Percentiles rank a stretch among this genome's conserved stretches.
phyloP scores from a whole-genome alignment of 2,797 vertebrate species.

The Poecilia picta region DNA sequence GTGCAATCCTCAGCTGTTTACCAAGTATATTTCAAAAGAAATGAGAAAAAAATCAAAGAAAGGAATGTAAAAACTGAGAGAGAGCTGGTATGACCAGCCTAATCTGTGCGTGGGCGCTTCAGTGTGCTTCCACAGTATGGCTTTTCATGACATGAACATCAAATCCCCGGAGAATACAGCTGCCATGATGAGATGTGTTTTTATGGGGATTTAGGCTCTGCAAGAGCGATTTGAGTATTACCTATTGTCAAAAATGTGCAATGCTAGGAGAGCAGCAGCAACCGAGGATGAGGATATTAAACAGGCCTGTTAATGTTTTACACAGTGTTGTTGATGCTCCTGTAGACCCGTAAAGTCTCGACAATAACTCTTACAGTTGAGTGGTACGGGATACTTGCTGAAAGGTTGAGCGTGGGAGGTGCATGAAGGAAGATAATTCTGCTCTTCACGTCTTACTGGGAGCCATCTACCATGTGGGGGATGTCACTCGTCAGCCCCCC shows the following conservation, averaged over 20 bases:
- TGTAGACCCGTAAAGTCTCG: constrained; percentile 63
- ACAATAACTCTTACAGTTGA: constrained; percentile 55
- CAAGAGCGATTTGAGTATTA: constrained; percentile 72
- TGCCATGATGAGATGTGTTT: constrained; percentile 71
- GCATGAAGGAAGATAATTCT: constrained; percentile 47
- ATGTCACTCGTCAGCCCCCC: constrained; percentile 52
- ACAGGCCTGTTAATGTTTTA: constrained; percentile 75
- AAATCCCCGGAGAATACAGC: constrained; percentile 74
- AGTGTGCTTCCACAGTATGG: constrained; percentile 54
- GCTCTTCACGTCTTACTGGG: constrained; percentile 45
- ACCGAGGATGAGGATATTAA: constrained; percentile 61
- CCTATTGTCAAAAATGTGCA: constrained; percentile 71
- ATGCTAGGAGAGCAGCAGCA: constrained; percentile 48
- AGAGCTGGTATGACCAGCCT: constrained; percentile 65
- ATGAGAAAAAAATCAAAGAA: constrained; percentile 19
- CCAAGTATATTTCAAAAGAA: constrained; percentile 61
- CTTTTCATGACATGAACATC: constrained; percentile 74
- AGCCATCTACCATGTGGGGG: constrained; percentile 56
- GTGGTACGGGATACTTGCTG: constrained; percentile 43
- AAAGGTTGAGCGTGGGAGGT: constrained; percentile 56
- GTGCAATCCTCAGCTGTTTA: constrained; percentile 66
- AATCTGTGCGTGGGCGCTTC: constrained; percentile 73
- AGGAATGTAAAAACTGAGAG: constrained; percentile 50
- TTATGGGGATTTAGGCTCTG: constrained; percentile 74
- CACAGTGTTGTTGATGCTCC: constrained; percentile 64